Base-by-base conservation (phyloP, 1,140 invertebrate genomes). In the Thrips palmi region DNA sequence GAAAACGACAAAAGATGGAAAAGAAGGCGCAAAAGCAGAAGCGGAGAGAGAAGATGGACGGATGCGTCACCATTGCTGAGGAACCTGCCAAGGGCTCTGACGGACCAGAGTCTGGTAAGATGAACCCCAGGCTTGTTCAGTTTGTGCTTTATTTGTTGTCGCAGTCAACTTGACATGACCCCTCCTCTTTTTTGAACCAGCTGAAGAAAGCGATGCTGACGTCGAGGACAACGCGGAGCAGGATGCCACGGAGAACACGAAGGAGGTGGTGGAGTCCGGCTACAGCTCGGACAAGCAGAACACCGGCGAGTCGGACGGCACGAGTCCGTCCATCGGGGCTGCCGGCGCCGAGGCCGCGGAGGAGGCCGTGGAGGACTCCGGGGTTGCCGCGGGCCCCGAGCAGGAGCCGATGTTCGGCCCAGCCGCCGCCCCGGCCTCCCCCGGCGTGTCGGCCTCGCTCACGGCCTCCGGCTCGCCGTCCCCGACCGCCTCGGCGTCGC, bases 141-240 rank as follows among this genome's bases (percentile, higher is more conserved):
- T 40, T 35, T 10, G 4, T 41, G 43, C 39, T 39, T 25, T 37
- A 44, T 10, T 39, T 37, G 12, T 12, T 20, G 20, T 10, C 18
- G 23, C 25, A 12, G 19, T 38, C 15, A 15, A 30, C 6, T 11
- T 17, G 20, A 20, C 17, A 12, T 32, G 19, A 5, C 2, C 14
- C n/a, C 3, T 17, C 11, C 33, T n/a, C 23, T 7, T 11, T 20
- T 11, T 23, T 29, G 14, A 38, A 28, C 19, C 24, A 23, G 33
- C 5, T 57, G 57, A 55, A 42, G 53, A 57, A 39, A 79, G 74
- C 6, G 78, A 82, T 52, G 77, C 79, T 0, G 80, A 84, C 50
- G 63, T 83, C 0, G 80, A 85, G 56, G 80, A 84, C 47, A 83
- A 84, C 49, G 54, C 71, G 3, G 73, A 78, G 45, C 69, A 70